Evolutionary conservation across 2,113 vertebrate genomes (phyloP).

Genomic region (Rhineura floridana): DNA sequence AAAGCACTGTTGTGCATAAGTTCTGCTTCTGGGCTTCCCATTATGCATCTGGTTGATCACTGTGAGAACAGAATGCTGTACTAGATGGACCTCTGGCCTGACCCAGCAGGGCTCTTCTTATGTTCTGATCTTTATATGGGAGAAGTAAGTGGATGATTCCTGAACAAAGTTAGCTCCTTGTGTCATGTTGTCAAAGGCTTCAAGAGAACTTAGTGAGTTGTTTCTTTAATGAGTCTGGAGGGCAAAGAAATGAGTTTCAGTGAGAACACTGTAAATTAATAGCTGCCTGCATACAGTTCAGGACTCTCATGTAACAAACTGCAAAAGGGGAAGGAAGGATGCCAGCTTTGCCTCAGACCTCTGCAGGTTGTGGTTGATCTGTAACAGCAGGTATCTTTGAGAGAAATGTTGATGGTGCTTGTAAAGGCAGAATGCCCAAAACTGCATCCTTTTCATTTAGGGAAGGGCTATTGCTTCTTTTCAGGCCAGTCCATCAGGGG

Average conservation of each 20-base stretch:
- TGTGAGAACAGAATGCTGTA: not conserved
- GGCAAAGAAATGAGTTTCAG: constrained; percentile 53
- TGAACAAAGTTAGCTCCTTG: constrained; percentile 1
- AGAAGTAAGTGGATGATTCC: not conserved
- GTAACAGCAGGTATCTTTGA: constrained; percentile 66
- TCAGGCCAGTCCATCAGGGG: constrained; percentile 49
- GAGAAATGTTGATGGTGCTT: constrained; percentile 56
- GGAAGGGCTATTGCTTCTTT: constrained; percentile 63
- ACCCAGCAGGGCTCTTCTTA: no score
- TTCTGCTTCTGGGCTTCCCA: no score
- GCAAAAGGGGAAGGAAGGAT: constrained; percentile 4
- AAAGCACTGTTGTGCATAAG: no score
- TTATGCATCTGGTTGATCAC: no score
- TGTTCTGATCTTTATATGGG: not conserved
- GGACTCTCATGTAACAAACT: constrained; percentile 39
- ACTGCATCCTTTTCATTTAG: constrained; percentile 55
- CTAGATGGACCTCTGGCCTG: no score
- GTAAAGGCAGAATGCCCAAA: constrained; percentile 53
- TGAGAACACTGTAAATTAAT: constrained; percentile 58
- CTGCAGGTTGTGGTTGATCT: constrained; percentile 49
- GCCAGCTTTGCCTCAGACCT: constrained; percentile 56
- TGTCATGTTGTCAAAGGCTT: constrained; percentile 29
- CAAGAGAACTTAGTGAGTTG: constrained; percentile 11
- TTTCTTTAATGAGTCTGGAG: constrained; percentile 46
- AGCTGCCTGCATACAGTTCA: constrained; percentile 44